Evolutionary conservation across 2,797 vertebrate species (phyloP).

Genomic region (Argentina silus): DNA sequence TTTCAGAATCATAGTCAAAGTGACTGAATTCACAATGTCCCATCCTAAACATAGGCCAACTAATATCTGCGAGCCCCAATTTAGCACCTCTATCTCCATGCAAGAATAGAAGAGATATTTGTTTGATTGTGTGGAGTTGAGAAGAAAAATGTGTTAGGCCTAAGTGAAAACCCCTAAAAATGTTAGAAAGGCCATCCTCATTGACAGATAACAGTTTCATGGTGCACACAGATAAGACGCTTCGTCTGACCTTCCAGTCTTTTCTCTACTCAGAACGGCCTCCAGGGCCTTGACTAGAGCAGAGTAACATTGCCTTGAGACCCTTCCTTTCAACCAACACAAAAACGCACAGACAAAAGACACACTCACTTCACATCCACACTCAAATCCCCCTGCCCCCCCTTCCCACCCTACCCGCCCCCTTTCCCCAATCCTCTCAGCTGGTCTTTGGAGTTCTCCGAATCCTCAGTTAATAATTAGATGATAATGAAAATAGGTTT

Average conservation of each 20-base stretch:
- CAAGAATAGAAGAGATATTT: no score
- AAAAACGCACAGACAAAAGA: constrained; percentile 38
- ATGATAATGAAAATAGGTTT: constrained; percentile 76
- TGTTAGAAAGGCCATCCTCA: neutral
- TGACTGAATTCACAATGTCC: neutral
- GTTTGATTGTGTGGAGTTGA: no score
- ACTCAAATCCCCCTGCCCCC: constrained; percentile 15
- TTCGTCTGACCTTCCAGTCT: constrained; percentile 64
- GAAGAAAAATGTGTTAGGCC: no score
- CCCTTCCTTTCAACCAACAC: constrained; percentile 52
- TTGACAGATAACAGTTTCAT: constrained; percentile 28
- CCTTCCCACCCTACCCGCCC: neutral
- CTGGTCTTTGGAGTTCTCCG: constrained; percentile 63
- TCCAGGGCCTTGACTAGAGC: constrained; percentile 55
- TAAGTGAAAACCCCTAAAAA: neutral
- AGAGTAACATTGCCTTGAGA: constrained; percentile 60
- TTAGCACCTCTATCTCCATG: no score
- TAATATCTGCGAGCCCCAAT: no score
- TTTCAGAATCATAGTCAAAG: constrained; percentile 6
- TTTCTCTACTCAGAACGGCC: constrained; percentile 58
- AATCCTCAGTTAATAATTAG: constrained; percentile 79
- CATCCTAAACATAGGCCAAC: neutral
- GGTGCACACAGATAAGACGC: constrained; percentile 58
- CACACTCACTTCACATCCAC: constrained; percentile 25
- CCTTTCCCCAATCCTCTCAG: constrained; percentile 31